phyloP scores from a whole-genome alignment of 1,140 invertebrate species.

The Drosophila obscura region DNA sequence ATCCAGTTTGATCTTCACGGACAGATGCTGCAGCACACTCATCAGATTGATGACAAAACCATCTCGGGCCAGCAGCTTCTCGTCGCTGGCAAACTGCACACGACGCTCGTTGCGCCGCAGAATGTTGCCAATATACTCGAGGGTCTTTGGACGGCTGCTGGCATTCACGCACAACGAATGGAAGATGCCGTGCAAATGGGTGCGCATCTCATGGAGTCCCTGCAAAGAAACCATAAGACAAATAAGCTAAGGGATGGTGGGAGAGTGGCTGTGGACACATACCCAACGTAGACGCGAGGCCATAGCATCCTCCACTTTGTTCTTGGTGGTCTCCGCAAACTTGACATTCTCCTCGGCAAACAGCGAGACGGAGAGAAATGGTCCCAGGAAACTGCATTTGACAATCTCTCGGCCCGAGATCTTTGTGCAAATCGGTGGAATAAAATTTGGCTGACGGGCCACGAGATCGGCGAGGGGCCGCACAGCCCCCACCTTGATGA shows the following conservation, averaged over 20 bases:
- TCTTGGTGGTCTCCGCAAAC: constrained; percentile 88
- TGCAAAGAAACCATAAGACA: constrained; percentile 31
- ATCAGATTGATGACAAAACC: constrained; percentile 98
- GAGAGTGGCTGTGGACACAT: constrained; percentile 15
- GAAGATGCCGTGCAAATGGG: constrained; percentile 91
- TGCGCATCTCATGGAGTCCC: constrained; percentile 89
- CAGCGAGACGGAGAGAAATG: constrained; percentile 94
- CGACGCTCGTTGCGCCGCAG: constrained; percentile 93
- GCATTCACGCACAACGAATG: constrained; percentile 93
- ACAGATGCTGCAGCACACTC: constrained; percentile 94
- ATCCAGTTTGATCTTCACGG: constrained; percentile 93
- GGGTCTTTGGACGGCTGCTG: constrained; percentile 88
- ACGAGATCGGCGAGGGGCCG: constrained; percentile 92
- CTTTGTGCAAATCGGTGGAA: constrained; percentile 89
- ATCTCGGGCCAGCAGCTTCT: constrained; percentile 93
- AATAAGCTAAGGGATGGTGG: neutral
- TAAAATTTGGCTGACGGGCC: constrained; percentile 89
- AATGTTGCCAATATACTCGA: constrained; percentile 91
- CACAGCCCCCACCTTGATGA: constrained; percentile 86
- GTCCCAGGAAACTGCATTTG: constrained; percentile 92
- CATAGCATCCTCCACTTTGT: constrained; percentile 71
- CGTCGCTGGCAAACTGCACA: constrained; percentile 94
- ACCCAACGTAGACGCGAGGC: constrained; percentile 70
- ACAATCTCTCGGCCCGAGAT: constrained; percentile 92
- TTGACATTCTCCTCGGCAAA: constrained; percentile 96